Evolutionary conservation across 2,797 vertebrate species (phyloP), one percentile per base, ranked within the genome.

Genomic region (Muscicapa comitata): DNA sequence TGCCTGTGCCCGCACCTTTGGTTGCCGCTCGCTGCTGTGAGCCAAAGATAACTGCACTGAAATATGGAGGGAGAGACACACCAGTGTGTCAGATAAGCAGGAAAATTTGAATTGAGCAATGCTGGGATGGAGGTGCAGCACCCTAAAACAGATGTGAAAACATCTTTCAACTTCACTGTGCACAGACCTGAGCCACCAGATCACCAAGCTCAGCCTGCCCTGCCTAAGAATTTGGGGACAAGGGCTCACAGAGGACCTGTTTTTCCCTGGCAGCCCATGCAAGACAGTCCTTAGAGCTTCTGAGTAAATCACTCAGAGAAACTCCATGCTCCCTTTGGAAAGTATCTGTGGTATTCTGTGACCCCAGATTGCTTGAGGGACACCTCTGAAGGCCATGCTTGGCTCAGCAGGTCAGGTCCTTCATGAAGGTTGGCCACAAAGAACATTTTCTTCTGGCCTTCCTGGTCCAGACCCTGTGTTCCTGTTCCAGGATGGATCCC

Each of bases 361-460:
- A 50, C 26, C 18, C 43, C 38, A 42, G 23, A 47, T 57, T 25
- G 1, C 33, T 85, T 79, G 63, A 70, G 29, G n/a, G 47, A 20
- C 42, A 89, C 63, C 63, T 80, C 81, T 8, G 1, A 91, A 85
- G 50, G 45, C 72, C 65, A 24, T 3, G 0, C 42, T 85, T 82
- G 48, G 71, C 84, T 95, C 86, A 62, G 42, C 0, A 0, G 42
- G 45, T 86, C 4, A 0, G 23, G 37, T 89, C 47, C 61, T 86
- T 84, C 48, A 8, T 67, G 65, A 66, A 88, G 43, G 25, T 54
- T 96, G 68, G 75, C 75, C 78, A 71, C 6, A 2, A 85, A 77
- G 88, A 91, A 89, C 66, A 48, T 91, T 95, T 91, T 65, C 66
- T 94, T 91, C 90, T 92, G 84, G 42, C 33, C 45, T 70, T 38